phyloP scores from a whole-genome alignment of 2,888 invertebrate species.

The Alviniconcha strummeri region DNA sequence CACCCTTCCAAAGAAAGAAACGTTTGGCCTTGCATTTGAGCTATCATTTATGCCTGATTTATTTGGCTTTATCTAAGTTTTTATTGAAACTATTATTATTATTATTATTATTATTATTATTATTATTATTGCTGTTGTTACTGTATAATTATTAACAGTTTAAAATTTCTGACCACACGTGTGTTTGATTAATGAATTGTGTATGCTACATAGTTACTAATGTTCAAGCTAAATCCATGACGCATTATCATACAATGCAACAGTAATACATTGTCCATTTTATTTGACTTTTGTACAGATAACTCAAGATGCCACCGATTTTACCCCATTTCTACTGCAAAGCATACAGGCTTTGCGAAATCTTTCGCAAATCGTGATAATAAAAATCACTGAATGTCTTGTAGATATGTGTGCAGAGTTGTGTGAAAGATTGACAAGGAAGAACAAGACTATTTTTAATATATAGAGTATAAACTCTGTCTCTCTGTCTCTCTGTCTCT shows the following conservation, averaged over 20 bases:
- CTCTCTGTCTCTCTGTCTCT: not conserved
- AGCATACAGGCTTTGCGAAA: not conserved
- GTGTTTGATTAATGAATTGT: not conserved
- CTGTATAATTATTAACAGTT: not conserved
- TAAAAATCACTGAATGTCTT: not conserved
- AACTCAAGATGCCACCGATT: not conserved
- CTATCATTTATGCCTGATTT: too few species aligned
- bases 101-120: too few species aligned
- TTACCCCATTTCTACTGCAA: not conserved
- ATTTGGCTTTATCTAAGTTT: too few species aligned
- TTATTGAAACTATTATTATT: too few species aligned
- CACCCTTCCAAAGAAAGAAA: too few species aligned
- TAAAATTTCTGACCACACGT: not conserved
- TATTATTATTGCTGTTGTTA: not conserved
- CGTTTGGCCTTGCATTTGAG: too few species aligned
- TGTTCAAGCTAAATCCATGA: constrained; percentile 6
- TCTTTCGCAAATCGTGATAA: not conserved
- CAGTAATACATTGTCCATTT: not conserved
- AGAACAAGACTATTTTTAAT: not conserved
- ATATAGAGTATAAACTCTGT: not conserved
- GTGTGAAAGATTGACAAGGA: not conserved
- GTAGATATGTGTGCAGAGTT: not conserved
- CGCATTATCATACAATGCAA: not conserved
- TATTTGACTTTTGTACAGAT: not conserved
- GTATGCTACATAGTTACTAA: not conserved